Conservation (phyloP, 2,797 vertebrate genomes). For the Sebastes minor region DNA sequence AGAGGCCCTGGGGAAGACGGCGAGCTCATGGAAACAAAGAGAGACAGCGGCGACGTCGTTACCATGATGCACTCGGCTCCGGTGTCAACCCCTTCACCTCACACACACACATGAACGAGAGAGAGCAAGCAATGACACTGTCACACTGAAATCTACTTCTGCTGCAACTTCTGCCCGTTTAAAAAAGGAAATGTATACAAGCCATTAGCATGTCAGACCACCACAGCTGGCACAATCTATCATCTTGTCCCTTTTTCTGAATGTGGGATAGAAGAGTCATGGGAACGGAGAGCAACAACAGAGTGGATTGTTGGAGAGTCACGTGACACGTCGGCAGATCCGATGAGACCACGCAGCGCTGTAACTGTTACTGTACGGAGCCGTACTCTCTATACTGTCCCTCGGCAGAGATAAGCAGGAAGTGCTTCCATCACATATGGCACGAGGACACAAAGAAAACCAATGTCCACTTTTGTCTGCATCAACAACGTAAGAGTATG, state of each 20-base stretch:
- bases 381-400: constrained; percentile 30
- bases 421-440: constrained; percentile 13
- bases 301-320: constrained; percentile 48
- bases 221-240: constrained; percentile 17
- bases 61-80: constrained; percentile 18
- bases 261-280: not conserved
- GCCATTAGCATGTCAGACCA: constrained; percentile 1
- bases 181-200: not conserved
- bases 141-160: not conserved
- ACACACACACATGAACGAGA: not conserved
- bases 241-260: not conserved
- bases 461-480: constrained; percentile 1
- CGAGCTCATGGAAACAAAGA: not conserved
- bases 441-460: constrained; percentile 42
- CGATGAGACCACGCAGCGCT: constrained; percentile 12
- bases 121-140: not conserved
- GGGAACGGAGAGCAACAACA: constrained; percentile 48
- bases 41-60: constrained; percentile 35
- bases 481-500: not conserved
- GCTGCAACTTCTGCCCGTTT: not conserved
- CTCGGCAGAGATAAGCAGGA: constrained; percentile 18
- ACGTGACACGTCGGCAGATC: constrained; percentile 43
- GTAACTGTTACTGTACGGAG: constrained; percentile 36
- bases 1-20: not conserved
- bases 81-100: constrained; percentile 2